These are phyloP conservation scores for Boulengeromyrus knoepffleri DNA, from an alignment of 2,113 vertebrate genomes.

Conservation along the genomic window DNA sequence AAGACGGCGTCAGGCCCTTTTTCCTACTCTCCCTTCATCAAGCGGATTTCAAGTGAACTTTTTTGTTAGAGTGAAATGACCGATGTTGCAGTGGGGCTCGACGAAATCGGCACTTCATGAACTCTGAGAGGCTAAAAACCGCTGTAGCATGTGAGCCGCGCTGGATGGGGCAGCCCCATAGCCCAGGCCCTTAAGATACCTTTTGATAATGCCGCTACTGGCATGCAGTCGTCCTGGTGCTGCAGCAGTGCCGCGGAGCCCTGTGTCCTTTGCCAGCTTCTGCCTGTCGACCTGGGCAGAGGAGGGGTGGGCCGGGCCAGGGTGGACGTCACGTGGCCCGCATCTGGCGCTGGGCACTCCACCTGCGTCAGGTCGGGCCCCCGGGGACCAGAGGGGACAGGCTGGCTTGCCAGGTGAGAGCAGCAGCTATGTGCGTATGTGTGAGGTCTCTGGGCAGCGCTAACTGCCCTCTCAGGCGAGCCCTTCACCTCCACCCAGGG, in stretches of 20 bases:
- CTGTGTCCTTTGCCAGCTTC: not conserved
- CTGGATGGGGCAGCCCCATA: not conserved
- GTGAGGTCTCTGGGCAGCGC: not conserved
- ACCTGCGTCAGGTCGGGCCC: not conserved
- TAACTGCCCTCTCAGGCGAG: not conserved
- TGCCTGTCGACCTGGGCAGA: not conserved
- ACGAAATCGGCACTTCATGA: not conserved
- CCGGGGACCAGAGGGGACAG: not conserved
- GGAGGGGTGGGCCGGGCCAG: not conserved
- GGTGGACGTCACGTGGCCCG: not conserved
- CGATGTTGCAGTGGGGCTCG: not conserved
- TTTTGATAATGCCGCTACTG: not conserved
- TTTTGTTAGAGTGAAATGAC: not conserved
- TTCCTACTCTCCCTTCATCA: not conserved
- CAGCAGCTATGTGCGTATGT: conserved; percentile 10
- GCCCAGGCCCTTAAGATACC: not conserved
- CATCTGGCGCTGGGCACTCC: not conserved
- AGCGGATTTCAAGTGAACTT: not conserved
- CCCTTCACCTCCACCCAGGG: not conserved
- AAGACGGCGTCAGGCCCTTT: not conserved
- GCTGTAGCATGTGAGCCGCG: not conserved
- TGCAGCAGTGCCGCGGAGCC: not conserved
- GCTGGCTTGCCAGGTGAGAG: too few relatives aligned
- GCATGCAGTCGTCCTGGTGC: not conserved
- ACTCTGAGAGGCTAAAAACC: not conserved